phyloP scores from a whole-genome alignment of 2,888 invertebrate genomes.

The Acheta domesticus region DNA sequence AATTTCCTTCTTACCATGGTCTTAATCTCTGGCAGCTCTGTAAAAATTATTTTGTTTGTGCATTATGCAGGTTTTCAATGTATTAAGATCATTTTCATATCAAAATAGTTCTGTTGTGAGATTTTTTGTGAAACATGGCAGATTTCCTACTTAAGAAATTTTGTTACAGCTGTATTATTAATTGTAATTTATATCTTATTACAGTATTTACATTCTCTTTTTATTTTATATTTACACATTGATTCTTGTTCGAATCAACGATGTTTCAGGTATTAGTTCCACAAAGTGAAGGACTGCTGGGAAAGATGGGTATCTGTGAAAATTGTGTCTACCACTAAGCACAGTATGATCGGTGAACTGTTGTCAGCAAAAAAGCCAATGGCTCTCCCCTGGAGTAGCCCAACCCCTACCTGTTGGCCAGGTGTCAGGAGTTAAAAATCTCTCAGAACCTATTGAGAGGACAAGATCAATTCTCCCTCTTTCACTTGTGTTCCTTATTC shows the following conservation, averaged over 20 bases:
- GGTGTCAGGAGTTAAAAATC: not conserved
- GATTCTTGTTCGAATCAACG: no score
- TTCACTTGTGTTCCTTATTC: not conserved
- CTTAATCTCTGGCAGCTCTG: no score
- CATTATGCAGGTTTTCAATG: no score
- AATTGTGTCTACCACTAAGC: conserved; percentile 66
- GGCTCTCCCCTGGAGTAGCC: not conserved
- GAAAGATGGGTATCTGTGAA: conserved; percentile 76
- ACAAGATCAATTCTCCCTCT: not conserved
- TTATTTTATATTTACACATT: no score
- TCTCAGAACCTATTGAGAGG: not conserved
- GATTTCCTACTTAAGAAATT: not conserved
- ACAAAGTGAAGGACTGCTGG: conserved; percentile 71
- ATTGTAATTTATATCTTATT: not conserved
- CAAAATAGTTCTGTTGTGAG: not conserved
- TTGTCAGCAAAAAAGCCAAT: conserved; percentile 40
- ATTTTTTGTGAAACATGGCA: not conserved
- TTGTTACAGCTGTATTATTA: not conserved
- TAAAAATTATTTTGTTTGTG: no score
- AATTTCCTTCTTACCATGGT: no score
- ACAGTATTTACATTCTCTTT: not conserved
- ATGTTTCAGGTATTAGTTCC: conserved; percentile 67
- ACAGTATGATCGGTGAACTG: conserved; percentile 72
- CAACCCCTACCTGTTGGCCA: not conserved
- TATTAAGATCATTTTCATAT: not conserved